Conservation (phyloP, 2,113 vertebrate species). For the Cyprinodon variegatus region DNA sequence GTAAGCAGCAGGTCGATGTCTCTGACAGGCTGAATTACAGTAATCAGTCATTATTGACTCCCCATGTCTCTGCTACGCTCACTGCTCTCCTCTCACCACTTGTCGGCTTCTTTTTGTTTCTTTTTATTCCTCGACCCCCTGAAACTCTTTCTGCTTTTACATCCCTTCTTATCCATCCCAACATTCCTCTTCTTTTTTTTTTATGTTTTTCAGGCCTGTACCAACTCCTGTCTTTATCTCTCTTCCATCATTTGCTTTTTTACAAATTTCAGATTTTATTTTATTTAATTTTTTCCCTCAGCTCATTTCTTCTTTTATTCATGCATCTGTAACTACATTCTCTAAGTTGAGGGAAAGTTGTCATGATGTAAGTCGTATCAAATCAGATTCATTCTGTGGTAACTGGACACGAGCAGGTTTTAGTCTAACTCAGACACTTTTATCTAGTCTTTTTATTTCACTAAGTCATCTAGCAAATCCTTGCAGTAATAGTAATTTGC, state of each 20-base stretch:
- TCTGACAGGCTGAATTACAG: conserved; percentile 99
- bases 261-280: conserved; percentile 41
- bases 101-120: conserved; percentile 24
- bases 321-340: neutral
- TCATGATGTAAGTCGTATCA: neutral
- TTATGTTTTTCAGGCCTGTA: conserved; percentile 2
- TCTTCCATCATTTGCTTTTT: conserved; percentile 29
- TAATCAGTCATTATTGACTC: conserved; percentile 99
- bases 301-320: neutral
- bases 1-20: conserved; percentile 94
- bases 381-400: neutral
- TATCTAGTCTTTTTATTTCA: neutral
- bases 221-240: conserved; percentile 8
- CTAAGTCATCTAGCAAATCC: neutral
- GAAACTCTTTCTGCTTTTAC: conserved; percentile 7
- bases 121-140: conserved; percentile 8
- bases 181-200: conserved; percentile 14
- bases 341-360: conserved; percentile 5
- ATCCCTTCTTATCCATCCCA: conserved; percentile 12
- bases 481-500: neutral
- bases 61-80: conserved; percentile 79
- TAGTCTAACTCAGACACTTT: neutral
- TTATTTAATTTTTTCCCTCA: conserved; percentile 13
- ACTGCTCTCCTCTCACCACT: conserved; percentile 46
- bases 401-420: neutral